A percentile compares a stretch with the other conserved stretches of the same genome.
Conservation (phyloP, 2,797 vertebrate genomes). For the Nannoperca obscura region DNA sequence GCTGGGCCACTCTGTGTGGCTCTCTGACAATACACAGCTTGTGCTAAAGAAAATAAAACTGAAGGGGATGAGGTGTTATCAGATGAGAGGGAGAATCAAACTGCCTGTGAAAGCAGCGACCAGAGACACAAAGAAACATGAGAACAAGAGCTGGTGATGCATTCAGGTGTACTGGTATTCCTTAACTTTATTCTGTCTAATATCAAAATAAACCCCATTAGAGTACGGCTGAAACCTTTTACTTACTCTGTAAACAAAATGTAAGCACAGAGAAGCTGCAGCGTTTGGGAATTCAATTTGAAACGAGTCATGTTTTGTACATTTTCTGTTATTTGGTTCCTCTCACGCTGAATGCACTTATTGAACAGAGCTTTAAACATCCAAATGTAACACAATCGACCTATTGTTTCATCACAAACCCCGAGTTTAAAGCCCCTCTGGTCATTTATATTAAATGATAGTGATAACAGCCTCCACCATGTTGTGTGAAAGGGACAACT, state of each 20-base stretch:
- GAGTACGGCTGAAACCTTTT: too few relatives aligned
- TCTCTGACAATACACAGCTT: not conserved
- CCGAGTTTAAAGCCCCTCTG: not conserved
- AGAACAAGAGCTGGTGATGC: not conserved
- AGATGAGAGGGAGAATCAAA: not conserved
- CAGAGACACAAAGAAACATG: not conserved
- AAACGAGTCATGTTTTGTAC: too few relatives aligned
- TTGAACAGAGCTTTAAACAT: too few relatives aligned
- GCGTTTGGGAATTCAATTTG: not conserved
- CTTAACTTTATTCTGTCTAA: not conserved
- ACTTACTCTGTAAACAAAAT: not conserved
- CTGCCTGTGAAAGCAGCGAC: constrained; percentile 1
- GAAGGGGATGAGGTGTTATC: not conserved
- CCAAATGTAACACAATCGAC: not conserved
- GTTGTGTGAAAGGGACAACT: not conserved
- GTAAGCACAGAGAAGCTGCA: not conserved
- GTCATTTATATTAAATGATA: not conserved
- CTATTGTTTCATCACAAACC: not conserved
- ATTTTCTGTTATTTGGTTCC: not conserved
- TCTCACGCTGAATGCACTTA: not conserved
- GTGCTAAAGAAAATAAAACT: not conserved
- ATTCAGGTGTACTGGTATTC: not conserved
- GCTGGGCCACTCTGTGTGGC: not conserved
- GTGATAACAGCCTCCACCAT: not conserved
- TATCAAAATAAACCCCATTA: not conserved